Evolutionary conservation across 2,113 vertebrate species (phyloP), one percentile per base, ranked within the genome.

Genomic region (Limanda limanda): DNA sequence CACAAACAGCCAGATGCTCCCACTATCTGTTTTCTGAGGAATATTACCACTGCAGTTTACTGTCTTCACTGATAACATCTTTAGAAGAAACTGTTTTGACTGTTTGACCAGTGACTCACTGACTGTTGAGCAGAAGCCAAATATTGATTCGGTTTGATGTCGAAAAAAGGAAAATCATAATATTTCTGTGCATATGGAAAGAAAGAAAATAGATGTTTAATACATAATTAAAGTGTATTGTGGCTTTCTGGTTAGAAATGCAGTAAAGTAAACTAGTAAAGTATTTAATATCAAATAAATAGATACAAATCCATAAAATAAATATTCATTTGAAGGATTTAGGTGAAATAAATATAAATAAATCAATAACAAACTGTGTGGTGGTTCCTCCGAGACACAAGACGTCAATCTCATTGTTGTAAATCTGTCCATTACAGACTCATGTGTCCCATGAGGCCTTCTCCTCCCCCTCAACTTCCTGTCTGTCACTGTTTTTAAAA

Each of bases 1-100:
- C 82, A 12, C 85, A 86, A 47, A 64, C 35, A 25, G 42, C 14
- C 13, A 4, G 62, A 61, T 73, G 64, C 76, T 68, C 55, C 42
- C 77, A 11, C 51, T 54, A 45, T 25, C 31, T 48, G 54, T 45
- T 42, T 55, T 73, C 63, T 55, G 67, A 45, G 18, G 61, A 35
- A 62, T 23, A 21, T 52, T 51, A 24, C 7, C 23, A 13, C 14
- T 3, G 40, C 23, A 63, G 48, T 61, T 51, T 8, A 10, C 8
- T 35, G 37, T 48, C 55, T 48, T 27, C 24, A 10, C 31, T 57
- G 75, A 63, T 57, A 52, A 64, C 11, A 67, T 45, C 20, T 59
- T 13, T 3, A 13, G 27, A n/a, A 55, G 5, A 56, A 72, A 24
- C 21, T 20, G 35, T 14, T 21, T 7, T 62, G 31, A 5, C 15